Evolutionary conservation across 2,888 invertebrate genomes (phyloP).

Genomic region (Caenorhabditis becei): DNA sequence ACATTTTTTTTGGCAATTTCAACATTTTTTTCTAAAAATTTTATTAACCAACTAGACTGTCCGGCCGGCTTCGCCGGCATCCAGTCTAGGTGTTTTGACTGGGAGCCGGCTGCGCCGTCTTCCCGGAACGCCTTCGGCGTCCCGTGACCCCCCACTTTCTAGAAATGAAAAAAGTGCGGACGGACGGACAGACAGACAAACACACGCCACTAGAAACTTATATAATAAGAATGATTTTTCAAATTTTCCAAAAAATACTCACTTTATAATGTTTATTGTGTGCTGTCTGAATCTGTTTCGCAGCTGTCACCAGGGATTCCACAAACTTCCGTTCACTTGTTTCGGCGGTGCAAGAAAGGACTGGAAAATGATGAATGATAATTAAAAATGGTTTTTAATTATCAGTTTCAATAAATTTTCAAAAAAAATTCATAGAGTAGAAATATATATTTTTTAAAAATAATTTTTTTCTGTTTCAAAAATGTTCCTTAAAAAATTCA

Average conservation of each 20-base stretch:
- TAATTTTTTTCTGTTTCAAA: not conserved
- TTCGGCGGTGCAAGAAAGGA: slow-evolving; percentile 52
- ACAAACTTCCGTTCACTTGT: slow-evolving; percentile 61
- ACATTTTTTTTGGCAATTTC: too few relatives aligned
- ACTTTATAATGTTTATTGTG: slow-evolving; percentile 54
- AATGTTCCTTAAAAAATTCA: not conserved
- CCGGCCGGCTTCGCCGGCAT: too few relatives aligned
- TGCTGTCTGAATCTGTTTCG: slow-evolving; percentile 82
- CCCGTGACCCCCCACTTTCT: too few relatives aligned
- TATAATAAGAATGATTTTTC: not conserved
- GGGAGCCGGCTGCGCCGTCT: too few relatives aligned
- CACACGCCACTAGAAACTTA: too few relatives aligned
- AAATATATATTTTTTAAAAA: too few relatives aligned
- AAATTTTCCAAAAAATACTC: not conserved
- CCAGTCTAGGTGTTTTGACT: not conserved
- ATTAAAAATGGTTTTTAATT: slow-evolving; percentile 2
- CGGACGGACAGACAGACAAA: too few relatives aligned
- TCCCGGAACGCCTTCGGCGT: too few relatives aligned
- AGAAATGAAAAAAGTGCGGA: too few relatives aligned
- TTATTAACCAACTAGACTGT: not conserved
- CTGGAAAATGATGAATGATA: slow-evolving; percentile 31
- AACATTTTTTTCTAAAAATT: not conserved
- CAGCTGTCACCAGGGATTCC: slow-evolving; percentile 78
- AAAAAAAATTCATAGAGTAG: not conserved
- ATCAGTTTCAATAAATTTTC: not conserved